phyloP scores from a whole-genome alignment of 2,113 vertebrate genomes.

The Phainopepla nitens region DNA sequence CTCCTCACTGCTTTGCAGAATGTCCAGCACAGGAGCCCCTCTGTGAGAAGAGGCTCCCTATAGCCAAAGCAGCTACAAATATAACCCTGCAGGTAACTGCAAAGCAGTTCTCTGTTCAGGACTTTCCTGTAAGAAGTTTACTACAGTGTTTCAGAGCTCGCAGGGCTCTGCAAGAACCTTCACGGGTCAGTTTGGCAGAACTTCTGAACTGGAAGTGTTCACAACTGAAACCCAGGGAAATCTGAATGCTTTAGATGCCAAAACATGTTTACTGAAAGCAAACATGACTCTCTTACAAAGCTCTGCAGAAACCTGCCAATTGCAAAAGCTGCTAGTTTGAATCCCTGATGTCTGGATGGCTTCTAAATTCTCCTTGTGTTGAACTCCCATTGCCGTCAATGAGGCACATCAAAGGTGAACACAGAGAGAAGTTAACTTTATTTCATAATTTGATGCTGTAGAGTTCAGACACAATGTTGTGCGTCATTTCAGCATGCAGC shows the following conservation, averaged over 20 bases:
- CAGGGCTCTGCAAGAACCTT: not conserved
- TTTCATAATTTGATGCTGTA: not conserved
- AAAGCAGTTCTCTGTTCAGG: not conserved
- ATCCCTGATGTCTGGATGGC: not conserved
- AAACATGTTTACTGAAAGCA: not conserved
- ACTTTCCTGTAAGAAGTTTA: not conserved
- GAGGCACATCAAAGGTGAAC: not conserved
- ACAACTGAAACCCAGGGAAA: not conserved
- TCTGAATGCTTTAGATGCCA: not conserved
- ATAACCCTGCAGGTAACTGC: not conserved
- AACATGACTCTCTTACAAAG: not conserved
- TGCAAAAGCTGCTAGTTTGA: not conserved
- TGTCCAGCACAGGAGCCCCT: not conserved
- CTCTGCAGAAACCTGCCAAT: not conserved
- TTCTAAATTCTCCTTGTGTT: not conserved
- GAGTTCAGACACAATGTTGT: not conserved
- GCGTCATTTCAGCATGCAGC: not conserved
- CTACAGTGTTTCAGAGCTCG: not conserved
- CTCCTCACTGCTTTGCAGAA: not conserved
- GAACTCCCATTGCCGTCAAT: not conserved
- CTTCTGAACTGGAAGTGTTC: accelerated
- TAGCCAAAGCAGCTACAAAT: not conserved
- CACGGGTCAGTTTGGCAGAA: not conserved
- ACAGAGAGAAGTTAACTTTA: not conserved
- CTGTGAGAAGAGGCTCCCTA: not conserved